Conservation (phyloP, 2,888 invertebrate species). For the Troides oblongomaculatus region DNA sequence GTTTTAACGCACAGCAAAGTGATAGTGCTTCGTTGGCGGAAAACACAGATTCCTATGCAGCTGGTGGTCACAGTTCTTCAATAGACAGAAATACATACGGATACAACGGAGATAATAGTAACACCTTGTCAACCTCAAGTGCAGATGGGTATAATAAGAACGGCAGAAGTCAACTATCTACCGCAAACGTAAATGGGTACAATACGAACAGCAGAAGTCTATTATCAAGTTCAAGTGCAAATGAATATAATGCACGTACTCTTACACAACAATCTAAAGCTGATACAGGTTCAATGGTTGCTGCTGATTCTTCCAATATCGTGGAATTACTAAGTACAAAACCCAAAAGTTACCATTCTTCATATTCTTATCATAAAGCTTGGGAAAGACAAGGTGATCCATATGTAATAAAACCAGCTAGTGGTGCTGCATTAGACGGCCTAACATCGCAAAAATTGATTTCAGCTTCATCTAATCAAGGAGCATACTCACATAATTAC, state of each 20-base stretch:
- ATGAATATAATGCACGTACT: slow-evolving; percentile 37
- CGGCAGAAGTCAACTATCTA: slow-evolving; percentile 31
- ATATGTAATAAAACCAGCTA: slow-evolving; percentile 65
- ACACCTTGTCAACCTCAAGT: slow-evolving; percentile 32
- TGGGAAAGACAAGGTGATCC: slow-evolving; percentile 77
- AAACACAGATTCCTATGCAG: slow-evolving; percentile 6
- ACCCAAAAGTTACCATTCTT: slow-evolving; percentile 73
- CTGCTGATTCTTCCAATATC: slow-evolving; percentile 40
- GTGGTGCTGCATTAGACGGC: slow-evolving; percentile 40
- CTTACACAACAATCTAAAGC: slow-evolving; percentile 34
- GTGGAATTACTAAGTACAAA: slow-evolving; percentile 46
- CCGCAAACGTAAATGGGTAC: slow-evolving; percentile 5
- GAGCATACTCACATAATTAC: slow-evolving; percentile 48
- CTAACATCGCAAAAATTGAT: slow-evolving; percentile 54
- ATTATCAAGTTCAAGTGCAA: slow-evolving; percentile 33
- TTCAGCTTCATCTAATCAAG: slow-evolving; percentile 43
- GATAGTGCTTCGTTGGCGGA: slow-evolving; percentile 14
- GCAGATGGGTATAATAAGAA: slow-evolving; percentile 42
- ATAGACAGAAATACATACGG: slow-evolving; percentile 35
- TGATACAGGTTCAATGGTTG: slow-evolving; percentile 31
- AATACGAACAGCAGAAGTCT: slow-evolving; percentile 26
- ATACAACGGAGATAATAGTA: slow-evolving; percentile 37
- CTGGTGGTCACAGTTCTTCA: slow-evolving; percentile 31
- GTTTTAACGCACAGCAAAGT: slow-evolving; percentile 44
- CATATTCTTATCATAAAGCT: slow-evolving; percentile 75